A percentile compares a stretch with the other conserved stretches of the same genome.
Evolutionary conservation across 2,113 vertebrate species (phyloP).

Genomic region (Hystrix cristata): DNA sequence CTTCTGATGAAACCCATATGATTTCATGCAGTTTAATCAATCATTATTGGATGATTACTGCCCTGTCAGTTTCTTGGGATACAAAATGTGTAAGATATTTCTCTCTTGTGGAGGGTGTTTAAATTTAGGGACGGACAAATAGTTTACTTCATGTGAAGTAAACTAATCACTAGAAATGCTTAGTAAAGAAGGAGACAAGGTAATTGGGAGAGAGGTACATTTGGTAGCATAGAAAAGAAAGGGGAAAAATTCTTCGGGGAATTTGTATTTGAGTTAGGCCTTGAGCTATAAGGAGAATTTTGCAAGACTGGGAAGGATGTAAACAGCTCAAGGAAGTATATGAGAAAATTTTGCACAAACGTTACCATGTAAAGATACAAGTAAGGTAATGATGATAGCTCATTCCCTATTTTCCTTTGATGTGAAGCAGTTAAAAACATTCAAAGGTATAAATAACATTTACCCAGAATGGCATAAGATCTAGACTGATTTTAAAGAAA

Average conservation of each 20-base stretch:
- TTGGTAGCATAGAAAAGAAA: neutral
- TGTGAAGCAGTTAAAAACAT: conserved; percentile 60
- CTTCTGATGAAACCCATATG: neutral
- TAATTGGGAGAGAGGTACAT: neutral
- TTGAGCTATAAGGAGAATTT: conserved; percentile 27
- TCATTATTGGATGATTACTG: neutral
- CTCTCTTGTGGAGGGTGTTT: neutral
- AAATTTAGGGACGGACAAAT: neutral
- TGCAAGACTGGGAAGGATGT: neutral
- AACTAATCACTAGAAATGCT: neutral
- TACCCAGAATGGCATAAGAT: conserved; percentile 76
- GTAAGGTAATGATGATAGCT: conserved; percentile 22
- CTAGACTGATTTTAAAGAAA: conserved; percentile 76
- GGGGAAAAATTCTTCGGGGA: neutral
- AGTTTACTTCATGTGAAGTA: conserved; percentile 20
- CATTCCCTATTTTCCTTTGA: conserved; percentile 75
- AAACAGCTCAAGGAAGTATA: conserved; percentile 18
- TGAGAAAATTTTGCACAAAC: neutral
- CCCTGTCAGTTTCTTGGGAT: neutral
- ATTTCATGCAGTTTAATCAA: neutral
- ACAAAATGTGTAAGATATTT: neutral
- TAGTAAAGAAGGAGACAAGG: neutral
- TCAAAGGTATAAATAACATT: conserved; percentile 69
- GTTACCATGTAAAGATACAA: neutral
- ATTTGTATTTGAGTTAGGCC: neutral